phyloP scores from a whole-genome alignment of 1,140 invertebrate species.

The Drosophila teissieri region DNA sequence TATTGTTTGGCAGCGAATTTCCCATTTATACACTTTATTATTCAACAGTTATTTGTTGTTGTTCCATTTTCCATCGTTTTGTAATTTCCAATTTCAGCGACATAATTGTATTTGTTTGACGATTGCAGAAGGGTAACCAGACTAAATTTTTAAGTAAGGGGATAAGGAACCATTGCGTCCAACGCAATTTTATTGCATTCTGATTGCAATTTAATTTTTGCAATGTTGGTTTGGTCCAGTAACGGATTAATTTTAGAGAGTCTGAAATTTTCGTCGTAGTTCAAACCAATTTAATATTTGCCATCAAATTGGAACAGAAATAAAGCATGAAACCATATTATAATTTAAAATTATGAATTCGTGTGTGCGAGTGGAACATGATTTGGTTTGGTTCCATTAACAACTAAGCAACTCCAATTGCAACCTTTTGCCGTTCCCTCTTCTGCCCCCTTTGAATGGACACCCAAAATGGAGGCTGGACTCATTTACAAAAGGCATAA shows the following conservation, averaged over 20 bases:
- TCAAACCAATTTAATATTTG: not conserved
- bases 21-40: slow-evolving; percentile 62
- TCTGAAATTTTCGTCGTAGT: not conserved
- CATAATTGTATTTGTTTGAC: slow-evolving; percentile 13
- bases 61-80: slow-evolving; percentile 19
- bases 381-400: slow-evolving; percentile 24
- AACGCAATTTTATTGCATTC: slow-evolving; percentile 1
- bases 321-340: not conserved
- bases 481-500: slow-evolving; percentile 60
- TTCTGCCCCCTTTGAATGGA: not conserved
- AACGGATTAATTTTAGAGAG: not conserved
- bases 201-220: not conserved
- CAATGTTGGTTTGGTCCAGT: not conserved
- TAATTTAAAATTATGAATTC: slow-evolving; percentile 13
- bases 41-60: slow-evolving; percentile 30
- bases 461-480: slow-evolving; percentile 15
- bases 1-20: slow-evolving; percentile 57
- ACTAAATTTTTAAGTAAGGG: not conserved
- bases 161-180: not conserved
- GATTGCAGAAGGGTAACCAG: slow-evolving; percentile 9
- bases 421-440: slow-evolving; percentile 4
- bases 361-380: not conserved
- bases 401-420: slow-evolving; percentile 32
- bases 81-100: slow-evolving; percentile 24
- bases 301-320: not conserved